A percentile compares a stretch with the other conserved stretches of the same genome.
Conservation (phyloP, 23 tunicate genomes). For the Trididemnum clinides region DNA sequence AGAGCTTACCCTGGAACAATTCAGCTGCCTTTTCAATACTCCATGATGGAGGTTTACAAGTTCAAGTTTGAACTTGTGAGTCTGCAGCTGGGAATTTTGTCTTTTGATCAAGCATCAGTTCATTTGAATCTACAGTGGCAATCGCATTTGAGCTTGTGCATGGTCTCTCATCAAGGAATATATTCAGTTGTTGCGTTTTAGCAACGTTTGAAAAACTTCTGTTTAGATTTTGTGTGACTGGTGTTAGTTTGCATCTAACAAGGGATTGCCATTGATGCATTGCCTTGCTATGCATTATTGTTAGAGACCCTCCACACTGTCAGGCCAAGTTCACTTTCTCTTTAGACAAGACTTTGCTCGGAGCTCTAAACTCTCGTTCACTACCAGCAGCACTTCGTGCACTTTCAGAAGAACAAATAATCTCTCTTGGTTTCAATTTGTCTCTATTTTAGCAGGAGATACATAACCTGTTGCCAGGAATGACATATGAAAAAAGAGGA, state of each 20-base stretch:
- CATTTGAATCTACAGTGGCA: conserved; percentile 18
- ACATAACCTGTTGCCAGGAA: too few relatives aligned
- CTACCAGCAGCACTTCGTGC: neutral
- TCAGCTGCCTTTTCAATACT: conserved; percentile 13
- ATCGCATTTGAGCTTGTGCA: conserved; percentile 17
- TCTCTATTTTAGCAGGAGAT: too few relatives aligned
- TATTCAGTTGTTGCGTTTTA: conserved; percentile 18
- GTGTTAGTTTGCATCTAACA: neutral
- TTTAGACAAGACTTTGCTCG: neutral
- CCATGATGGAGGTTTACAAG: conserved; percentile 14
- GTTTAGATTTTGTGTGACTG: conserved; percentile 1
- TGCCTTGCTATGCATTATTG: conserved; percentile 17
- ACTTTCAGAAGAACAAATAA: neutral
- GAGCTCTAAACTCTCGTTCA: neutral
- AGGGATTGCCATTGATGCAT: neutral
- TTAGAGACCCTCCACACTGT: conserved; percentile 4
- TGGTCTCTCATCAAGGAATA: conserved; percentile 9
- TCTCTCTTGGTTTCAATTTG: too few relatives aligned
- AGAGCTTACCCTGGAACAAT: conserved; percentile 15
- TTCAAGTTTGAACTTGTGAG: conserved; percentile 28
- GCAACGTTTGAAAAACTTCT: conserved; percentile 35
- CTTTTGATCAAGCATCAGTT: conserved; percentile 10
- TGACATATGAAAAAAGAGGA: too few relatives aligned
- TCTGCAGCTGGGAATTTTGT: neutral
- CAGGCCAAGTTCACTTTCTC: conserved; percentile 7